Conservation (phyloP, 2,888 invertebrate species). For the Dendrolimus pini region DNA sequence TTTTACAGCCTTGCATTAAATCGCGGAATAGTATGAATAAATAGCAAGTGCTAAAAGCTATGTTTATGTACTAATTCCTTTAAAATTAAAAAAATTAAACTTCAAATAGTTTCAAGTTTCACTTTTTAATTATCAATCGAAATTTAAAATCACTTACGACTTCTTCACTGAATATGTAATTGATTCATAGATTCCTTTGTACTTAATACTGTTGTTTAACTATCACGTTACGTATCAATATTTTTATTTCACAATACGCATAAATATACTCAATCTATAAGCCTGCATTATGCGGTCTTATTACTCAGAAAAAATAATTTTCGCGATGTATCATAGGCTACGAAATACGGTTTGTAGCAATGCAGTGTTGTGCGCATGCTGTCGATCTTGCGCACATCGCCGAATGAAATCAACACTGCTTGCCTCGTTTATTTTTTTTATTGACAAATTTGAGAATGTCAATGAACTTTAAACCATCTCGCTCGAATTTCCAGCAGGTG, state of each 20-base stretch:
- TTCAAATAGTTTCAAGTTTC: not conserved
- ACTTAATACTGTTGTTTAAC: constrained; percentile 1
- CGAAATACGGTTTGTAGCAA: constrained; percentile 66
- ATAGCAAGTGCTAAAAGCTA: no score
- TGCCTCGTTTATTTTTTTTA: constrained; percentile 48
- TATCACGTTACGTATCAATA: not conserved
- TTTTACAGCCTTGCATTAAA: constrained; percentile 13
- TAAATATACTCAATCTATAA: constrained; percentile 19
- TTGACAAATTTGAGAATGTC: constrained; percentile 56
- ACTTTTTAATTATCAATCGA: not conserved
- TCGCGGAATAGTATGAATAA: no score
- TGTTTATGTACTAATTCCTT: no score
- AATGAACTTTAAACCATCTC: constrained; percentile 40
- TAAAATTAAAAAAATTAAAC: no score
- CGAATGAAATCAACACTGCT: constrained; percentile 26
- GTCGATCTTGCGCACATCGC: constrained; percentile 57
- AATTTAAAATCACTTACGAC: constrained; percentile 20
- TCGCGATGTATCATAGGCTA: constrained; percentile 37
- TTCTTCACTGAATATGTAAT: constrained; percentile 27
- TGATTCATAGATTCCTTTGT: constrained; percentile 15
- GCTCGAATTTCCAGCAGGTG: not conserved
- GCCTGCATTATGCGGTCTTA: constrained; percentile 34
- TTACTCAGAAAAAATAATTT: constrained; percentile 40
- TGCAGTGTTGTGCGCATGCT: constrained; percentile 72
- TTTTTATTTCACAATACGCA: constrained; percentile 10